phyloP scores from a whole-genome alignment of 2,797 vertebrate species.

The Hippopotamyrus pictus region DNA sequence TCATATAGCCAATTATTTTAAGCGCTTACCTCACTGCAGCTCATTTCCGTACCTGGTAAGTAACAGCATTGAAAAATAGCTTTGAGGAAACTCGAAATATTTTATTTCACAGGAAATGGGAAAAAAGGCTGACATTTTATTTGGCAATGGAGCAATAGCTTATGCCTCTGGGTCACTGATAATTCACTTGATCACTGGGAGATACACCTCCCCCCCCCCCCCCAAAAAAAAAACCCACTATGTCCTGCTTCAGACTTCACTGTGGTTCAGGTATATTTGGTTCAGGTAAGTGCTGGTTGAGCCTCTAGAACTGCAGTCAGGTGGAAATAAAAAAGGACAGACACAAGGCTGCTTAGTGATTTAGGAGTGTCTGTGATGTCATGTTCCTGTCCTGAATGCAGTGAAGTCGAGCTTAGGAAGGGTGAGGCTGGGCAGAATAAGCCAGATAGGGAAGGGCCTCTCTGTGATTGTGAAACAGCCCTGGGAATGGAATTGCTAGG shows the following conservation, averaged over 20 bases:
- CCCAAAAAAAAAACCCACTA: not conserved
- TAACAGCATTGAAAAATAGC: not conserved
- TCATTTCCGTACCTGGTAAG: not conserved
- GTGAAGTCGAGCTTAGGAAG: not conserved
- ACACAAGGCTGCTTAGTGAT: not conserved
- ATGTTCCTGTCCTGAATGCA: not conserved
- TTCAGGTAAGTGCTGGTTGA: not conserved
- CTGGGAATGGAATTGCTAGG: not conserved
- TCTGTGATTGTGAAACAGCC: not conserved
- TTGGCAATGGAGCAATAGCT: not conserved
- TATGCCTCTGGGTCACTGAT: not conserved
- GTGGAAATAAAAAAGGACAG: not conserved
- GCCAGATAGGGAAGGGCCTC: not conserved
- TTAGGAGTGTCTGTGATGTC: not conserved
- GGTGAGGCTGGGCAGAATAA: not conserved
- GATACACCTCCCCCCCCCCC: not conserved
- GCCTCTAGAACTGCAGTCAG: not conserved
- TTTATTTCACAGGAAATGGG: not conserved
- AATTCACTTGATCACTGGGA: not conserved
- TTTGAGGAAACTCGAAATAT: not conserved
- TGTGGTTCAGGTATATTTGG: not conserved
- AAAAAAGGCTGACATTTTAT: not conserved
- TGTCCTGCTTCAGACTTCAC: not conserved
- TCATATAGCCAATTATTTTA: not conserved
- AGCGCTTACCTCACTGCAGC: not conserved